Base-by-base conservation (phyloP, 2,113 vertebrate species). In the Theristicus caerulescens region DNA sequence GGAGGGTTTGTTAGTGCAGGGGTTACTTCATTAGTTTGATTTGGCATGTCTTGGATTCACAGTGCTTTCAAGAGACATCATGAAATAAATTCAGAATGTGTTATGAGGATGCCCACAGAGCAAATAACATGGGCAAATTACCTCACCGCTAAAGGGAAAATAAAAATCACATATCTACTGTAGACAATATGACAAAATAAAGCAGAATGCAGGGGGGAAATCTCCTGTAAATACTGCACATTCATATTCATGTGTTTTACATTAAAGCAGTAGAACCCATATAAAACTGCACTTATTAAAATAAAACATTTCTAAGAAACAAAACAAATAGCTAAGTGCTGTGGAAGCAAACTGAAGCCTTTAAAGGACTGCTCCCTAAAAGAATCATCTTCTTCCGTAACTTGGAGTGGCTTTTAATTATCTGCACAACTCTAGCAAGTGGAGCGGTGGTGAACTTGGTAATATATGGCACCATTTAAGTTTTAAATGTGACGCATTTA, bases 11-110 rank as follows among this genome's bases (percentile, higher is more conserved):
- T 96, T 96, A 94, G 96, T 52, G 57, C 93, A 86, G 93, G 82
- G 93, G 95, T 88, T 94, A 97, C 95, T 98, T 98, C 98, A 98
- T 99, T 98, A 98, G 97, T 97, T 97, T 97, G 97, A 98, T 98
- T 97, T 62, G 25, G 82, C 96, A 92, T 97, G 97, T 98, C 98
- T 98, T 93, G 78, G 96, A 96, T 97, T 97, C 97, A 88, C 78
- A 87, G 93, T 94, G 93, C 96, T 95, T 97, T 90, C 93, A 96
- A 94, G 96, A 98, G 97, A 98, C 97, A 93, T 97, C 90, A 80
- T 79, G 46, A 96, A 94, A 97, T 97, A 96, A 97, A 96, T 94
- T 88, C 94, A 91, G 73, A 97, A 97, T 95, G 97, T 98, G 98
- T 98, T 97, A 91, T 21, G 64, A 88, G 95, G 93, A 91, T 97